Evolutionary conservation across 2,113 vertebrate genomes (phyloP), one percentile per base, ranked within the genome.

Genomic region (Oncorhynchus masou): DNA sequence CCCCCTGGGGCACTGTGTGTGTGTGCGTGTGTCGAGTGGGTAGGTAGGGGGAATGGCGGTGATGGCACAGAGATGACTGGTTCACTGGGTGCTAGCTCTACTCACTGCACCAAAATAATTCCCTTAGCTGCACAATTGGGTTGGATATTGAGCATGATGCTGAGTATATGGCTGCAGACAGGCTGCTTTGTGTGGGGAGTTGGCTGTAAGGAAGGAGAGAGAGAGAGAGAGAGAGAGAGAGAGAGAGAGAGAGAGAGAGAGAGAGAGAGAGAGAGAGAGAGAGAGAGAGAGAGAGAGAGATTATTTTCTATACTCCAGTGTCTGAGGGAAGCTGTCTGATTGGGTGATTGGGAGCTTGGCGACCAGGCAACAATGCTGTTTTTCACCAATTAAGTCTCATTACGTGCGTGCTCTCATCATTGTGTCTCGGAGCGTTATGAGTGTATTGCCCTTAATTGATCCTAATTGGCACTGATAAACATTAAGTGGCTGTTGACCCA

Each of bases 111-210:
- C 90, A 86, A 89, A 89, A 90, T 91, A 85, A 92, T 89, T 88
- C 83, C 71, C 83, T 93, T 92, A 90, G 89, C 91, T 93, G 92
- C 92, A 90, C 92, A 88, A 92, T 92, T 93, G 79, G 85, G 83
- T 88, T 88, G 86, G 87, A 84, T 83, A 79, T 84, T 82, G 76
- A 88, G 85, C 83, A 75, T 85, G 82, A 89, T 87, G 83, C 65
- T 22, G 74, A 85, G 78, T 82, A 75, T 76, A 79, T 70, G 76
- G 74, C 82, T 71, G 74, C 59, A 71, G 76, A 81, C 79, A 75
- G 73, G 75, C 62, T 4, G 20, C 75, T 59, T 31, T 67, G 59
- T 31, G 60, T 25, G 39, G 15, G 7, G 54, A 57, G 75, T 27
- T 27, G 70, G 71, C 82, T 80, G 27, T 76, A 64, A 15, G 39